Conservation (phyloP, 2,113 vertebrate genomes). For the Varanus salvator region DNA sequence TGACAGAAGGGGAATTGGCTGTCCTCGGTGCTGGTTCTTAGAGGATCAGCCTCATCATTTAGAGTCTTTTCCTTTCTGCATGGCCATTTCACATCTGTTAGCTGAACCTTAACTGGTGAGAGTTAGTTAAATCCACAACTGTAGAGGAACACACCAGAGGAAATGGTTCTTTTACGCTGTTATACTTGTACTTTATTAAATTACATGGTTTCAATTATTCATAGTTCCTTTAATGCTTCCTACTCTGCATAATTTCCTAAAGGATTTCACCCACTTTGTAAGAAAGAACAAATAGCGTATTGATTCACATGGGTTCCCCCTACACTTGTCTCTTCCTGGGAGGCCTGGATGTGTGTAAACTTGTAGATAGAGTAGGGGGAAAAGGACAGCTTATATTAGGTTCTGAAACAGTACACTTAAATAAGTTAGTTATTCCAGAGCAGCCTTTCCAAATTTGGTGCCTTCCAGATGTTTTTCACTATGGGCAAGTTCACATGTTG, state of each 20-base stretch:
- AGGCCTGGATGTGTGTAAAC: constrained; percentile 31
- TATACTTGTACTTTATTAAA: constrained; percentile 47
- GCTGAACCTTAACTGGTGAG: constrained; percentile 18
- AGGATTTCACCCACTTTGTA: constrained; percentile 25
- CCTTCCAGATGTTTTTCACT: background rate
- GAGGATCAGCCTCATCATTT: constrained; percentile 32
- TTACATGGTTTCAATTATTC: constrained; percentile 54
- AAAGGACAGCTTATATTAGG: background rate
- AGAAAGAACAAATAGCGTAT: background rate
- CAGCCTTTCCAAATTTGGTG: background rate
- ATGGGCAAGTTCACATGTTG: background rate
- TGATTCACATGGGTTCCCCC: background rate
- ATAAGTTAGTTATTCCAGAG: background rate
- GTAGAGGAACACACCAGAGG: constrained; percentile 29
- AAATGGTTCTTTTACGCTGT: constrained; percentile 18
- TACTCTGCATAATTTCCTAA: constrained; percentile 50
- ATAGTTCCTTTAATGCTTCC: constrained; percentile 47
- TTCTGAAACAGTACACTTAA: background rate
- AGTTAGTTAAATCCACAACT: constrained; percentile 50
- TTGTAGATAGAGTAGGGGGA: constrained; percentile 32
- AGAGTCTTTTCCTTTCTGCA: constrained; percentile 43
- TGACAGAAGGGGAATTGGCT: constrained; percentile 34
- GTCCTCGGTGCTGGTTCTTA: constrained; percentile 49
- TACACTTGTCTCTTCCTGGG: constrained; percentile 23
- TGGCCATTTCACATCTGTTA: constrained; percentile 46